phyloP scores from a whole-genome alignment of 2,888 invertebrate genomes.

The Thelaira solivaga region DNA sequence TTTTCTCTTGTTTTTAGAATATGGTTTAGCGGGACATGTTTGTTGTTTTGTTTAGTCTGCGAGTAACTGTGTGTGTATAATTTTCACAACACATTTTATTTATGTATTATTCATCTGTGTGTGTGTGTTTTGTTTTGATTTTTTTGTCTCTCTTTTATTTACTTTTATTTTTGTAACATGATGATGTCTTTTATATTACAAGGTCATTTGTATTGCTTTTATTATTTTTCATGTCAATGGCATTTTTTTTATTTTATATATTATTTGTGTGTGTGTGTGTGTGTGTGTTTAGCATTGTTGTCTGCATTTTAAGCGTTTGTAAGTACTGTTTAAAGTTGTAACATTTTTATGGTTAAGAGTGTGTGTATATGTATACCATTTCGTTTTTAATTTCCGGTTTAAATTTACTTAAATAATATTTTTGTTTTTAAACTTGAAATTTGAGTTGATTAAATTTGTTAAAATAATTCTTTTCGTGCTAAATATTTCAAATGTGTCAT shows the following conservation, averaged over 20 bases:
- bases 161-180: conserved; percentile 43
- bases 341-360: too few species aligned
- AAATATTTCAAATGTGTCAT: too few species aligned
- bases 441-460: not conserved
- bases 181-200: conserved; percentile 69
- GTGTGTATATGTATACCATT: too few species aligned
- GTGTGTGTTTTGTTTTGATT: conserved; percentile 26
- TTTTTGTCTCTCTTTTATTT: conserved; percentile 24
- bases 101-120: conserved; percentile 33
- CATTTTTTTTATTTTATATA: conserved; percentile 57
- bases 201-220: conserved; percentile 74
- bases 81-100: conserved; percentile 14
- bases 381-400: not conserved
- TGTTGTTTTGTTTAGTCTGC: not conserved
- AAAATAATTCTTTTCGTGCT: not conserved
- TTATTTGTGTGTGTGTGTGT: not conserved
- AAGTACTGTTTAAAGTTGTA: not conserved
- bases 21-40: conserved; percentile 60
- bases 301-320: not conserved
- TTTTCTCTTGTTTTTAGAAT: conserved; percentile 35
- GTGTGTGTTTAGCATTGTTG: not conserved
- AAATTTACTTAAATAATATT: not conserved
- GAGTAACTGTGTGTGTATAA: not conserved
- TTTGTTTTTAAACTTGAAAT: not conserved
- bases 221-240: conserved; percentile 64